Evolutionary conservation across 2,113 vertebrate species (phyloP).

Genomic region (Gymnogyps californianus): DNA sequence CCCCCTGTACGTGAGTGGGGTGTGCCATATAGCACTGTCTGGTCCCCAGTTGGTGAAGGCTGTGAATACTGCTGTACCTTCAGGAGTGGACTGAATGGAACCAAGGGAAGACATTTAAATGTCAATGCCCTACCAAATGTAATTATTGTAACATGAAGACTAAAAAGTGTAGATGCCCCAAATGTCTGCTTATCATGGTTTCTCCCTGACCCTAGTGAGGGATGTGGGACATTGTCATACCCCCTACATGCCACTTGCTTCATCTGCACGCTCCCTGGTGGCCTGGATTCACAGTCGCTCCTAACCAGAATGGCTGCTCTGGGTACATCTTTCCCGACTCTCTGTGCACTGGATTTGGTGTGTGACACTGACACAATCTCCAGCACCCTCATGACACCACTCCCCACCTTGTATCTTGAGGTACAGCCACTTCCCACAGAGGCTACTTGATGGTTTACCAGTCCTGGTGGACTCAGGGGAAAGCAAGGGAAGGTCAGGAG

Average conservation of each 20-base stretch:
- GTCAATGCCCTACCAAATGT: not conserved
- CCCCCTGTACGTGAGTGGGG: fast-evolving
- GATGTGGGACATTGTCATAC: not conserved
- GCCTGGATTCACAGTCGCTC: not conserved
- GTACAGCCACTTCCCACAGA: not conserved
- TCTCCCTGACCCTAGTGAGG: not conserved
- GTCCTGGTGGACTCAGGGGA: not conserved
- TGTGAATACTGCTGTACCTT: not conserved
- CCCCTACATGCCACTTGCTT: not conserved
- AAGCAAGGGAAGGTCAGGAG: not conserved
- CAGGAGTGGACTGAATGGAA: not conserved
- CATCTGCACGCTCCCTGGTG: not conserved
- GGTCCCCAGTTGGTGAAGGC: not conserved
- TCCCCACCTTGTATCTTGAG: not conserved
- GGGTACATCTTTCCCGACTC: not conserved
- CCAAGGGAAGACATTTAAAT: not conserved
- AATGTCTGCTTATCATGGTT: not conserved
- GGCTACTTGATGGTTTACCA: not conserved
- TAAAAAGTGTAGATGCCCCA: not conserved
- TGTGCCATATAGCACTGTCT: not conserved
- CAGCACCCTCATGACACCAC: not conserved
- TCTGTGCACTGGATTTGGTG: not conserved
- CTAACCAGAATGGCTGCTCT: not conserved
- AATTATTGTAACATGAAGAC: not conserved
- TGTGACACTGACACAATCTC: not conserved